Conservation (phyloP, 2,113 vertebrate species). For the Turnix velox region DNA sequence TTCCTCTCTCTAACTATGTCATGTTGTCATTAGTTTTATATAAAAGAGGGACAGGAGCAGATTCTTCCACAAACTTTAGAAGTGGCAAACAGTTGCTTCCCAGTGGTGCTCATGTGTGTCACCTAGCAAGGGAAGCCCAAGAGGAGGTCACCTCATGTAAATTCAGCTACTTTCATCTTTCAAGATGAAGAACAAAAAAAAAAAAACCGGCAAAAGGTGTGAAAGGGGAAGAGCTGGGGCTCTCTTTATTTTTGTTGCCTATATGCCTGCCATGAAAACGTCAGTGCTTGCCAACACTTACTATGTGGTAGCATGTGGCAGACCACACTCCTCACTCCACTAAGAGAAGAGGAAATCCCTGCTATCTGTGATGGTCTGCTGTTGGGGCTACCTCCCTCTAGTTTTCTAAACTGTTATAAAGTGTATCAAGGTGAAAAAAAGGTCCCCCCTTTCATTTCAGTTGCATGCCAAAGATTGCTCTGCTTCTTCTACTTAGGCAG, state of each 20-base stretch:
- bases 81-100: neutral
- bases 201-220: neutral
- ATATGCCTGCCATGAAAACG: neutral
- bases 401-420: constrained; percentile 39
- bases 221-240: neutral
- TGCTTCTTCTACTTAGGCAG: neutral
- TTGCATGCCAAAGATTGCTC: neutral
- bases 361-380: constrained; percentile 25
- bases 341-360: neutral
- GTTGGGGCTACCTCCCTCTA: constrained; percentile 13
- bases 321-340: neutral
- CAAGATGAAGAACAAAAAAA: neutral
- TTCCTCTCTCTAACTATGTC: neutral
- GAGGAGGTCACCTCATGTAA: neutral
- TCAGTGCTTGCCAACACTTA: constrained; percentile 33
- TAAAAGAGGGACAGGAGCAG: neutral
- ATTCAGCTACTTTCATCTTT: neutral
- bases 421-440: neutral
- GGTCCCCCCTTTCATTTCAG: neutral
- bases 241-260: neutral
- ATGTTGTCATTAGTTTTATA: neutral
- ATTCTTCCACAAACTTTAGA: neutral
- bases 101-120: neutral
- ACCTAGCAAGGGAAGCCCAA: neutral
- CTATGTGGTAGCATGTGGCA: constrained; percentile 15